Evolutionary conservation across 2,797 vertebrate species (phyloP).

Genomic region (Xiphophorus birchmanni): DNA sequence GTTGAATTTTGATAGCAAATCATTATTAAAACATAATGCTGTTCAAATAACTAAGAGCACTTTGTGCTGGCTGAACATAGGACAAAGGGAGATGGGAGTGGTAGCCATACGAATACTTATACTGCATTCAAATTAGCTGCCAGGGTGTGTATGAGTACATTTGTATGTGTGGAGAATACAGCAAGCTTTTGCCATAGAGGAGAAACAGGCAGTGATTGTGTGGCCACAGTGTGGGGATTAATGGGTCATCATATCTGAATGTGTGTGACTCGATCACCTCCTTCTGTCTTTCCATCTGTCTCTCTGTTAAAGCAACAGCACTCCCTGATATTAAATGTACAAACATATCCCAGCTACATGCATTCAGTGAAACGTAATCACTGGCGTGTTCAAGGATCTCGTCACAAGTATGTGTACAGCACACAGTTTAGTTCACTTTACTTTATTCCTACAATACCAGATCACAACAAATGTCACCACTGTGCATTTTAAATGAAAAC

Average conservation of each 20-base stretch:
- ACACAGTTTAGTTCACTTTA: background rate
- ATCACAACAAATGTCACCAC: background rate
- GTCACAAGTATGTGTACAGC: constrained; percentile 5
- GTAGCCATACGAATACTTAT: constrained; percentile 50
- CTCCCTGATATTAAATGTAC: constrained; percentile 4
- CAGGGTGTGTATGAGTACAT: constrained; percentile 29
- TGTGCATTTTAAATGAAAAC: background rate
- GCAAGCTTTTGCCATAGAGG: constrained; percentile 35
- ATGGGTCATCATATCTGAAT: constrained; percentile 57
- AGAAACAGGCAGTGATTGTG: constrained; percentile 45
- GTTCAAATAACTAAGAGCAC: constrained; percentile 36
- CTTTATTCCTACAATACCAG: background rate
- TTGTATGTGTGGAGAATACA: constrained; percentile 20
- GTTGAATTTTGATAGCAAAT: constrained; percentile 1
- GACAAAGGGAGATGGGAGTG: constrained; percentile 44
- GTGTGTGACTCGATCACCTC: constrained; percentile 15
- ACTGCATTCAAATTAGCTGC: constrained; percentile 60
- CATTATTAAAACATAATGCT: constrained; percentile 16
- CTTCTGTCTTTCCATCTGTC: constrained; percentile 23
- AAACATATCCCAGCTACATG: constrained; percentile 1
- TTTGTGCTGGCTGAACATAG: constrained; percentile 23
- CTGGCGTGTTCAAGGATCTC: background rate
- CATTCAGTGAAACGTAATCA: background rate
- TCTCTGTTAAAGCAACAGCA: constrained; percentile 24
- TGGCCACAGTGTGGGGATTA: constrained; percentile 52